Evolutionary conservation across 2,888 invertebrate genomes (phyloP), one percentile per base, ranked within the genome.

Genomic region (Perizoma flavofasciatum): DNA sequence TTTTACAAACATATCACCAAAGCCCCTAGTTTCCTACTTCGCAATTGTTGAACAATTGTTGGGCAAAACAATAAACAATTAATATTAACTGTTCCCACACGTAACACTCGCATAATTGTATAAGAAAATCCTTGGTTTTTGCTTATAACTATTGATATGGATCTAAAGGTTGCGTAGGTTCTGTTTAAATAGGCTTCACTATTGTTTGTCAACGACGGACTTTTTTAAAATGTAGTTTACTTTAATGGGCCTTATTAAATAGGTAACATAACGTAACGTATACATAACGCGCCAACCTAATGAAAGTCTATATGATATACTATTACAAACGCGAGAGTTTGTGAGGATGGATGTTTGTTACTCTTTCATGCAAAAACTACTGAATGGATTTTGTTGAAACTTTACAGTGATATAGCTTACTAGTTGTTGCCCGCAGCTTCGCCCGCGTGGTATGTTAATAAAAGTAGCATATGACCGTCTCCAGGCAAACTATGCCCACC

Each of bases 41-140:
- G 67, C 78, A 83, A 81, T 61, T 58, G 56, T 59, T 44, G 44
- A 22, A 59, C 74, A 60, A 81, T 81, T 85, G 81, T 82, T 79
- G 72, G 69, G 67, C 72, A 72, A 70, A 75, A 86, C 86, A 88
- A 87, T 87, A 82, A 83, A 85, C 87, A 87, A 87, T 87, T 81
- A 82, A 75, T 63, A 64, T 59, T 69, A 68, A 69, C 71, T 55
- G 71, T 88, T 89, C 89, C 85, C 88, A 89, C 87, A 82, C 75
- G 65, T 69, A 66, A 58, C 61, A 59, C 51, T 46, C 53, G 59
- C 56, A 73, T 83, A 84, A 85, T 85, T 85, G 81, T 82, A 85
- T 69, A 22, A 22, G 78, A 78, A 82, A 82, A 88, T 80, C 89
- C 89, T 89, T 89, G 88, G 83, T 81, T 84, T 81, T 85, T 83